Conservation (phyloP, 2,888 invertebrate species). For the Eristalis intricaria region DNA sequence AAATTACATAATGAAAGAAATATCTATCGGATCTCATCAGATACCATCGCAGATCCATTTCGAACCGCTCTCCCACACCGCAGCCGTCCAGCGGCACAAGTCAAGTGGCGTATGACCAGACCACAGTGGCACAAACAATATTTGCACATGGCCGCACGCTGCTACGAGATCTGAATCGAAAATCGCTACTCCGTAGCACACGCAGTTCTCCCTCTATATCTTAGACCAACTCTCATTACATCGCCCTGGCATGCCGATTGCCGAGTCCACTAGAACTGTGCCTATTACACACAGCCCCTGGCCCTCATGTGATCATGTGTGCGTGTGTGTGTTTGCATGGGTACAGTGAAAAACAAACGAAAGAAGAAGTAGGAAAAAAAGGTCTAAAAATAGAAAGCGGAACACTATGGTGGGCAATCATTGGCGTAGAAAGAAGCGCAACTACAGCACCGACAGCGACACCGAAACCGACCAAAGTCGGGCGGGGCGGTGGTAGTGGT, state of each 20-base stretch:
- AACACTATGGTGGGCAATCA: conserved; percentile 65
- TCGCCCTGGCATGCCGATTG: conserved; percentile 3
- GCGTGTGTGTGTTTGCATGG: not conserved
- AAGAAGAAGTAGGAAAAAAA: conserved; percentile 23
- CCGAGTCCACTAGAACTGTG: conserved; percentile 17
- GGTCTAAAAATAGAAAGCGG: conserved; percentile 70
- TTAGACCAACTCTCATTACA: conserved; percentile 51
- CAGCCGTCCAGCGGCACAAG: not conserved
- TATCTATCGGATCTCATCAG: not conserved
- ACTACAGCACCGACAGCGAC: not conserved
- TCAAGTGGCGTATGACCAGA: not conserved
- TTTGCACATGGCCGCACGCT: conserved; percentile 54
- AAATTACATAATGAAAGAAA: not conserved
- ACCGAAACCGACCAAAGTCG: not conserved
- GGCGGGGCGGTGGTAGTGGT: not conserved
- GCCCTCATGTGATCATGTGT: conserved; percentile 26
- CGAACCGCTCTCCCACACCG: not conserved
- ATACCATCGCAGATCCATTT: not conserved
- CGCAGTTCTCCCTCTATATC: conserved; percentile 17
- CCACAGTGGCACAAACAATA: conserved; percentile 28
- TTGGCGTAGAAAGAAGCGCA: conserved; percentile 46
- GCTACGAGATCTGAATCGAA: conserved; percentile 11
- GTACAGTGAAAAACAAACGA: conserved; percentile 9
- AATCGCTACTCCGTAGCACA: conserved; percentile 23
- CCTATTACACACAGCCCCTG: conserved; percentile 28